Conservation (phyloP, 2,113 vertebrate species). For the Spilogale gracilis region DNA sequence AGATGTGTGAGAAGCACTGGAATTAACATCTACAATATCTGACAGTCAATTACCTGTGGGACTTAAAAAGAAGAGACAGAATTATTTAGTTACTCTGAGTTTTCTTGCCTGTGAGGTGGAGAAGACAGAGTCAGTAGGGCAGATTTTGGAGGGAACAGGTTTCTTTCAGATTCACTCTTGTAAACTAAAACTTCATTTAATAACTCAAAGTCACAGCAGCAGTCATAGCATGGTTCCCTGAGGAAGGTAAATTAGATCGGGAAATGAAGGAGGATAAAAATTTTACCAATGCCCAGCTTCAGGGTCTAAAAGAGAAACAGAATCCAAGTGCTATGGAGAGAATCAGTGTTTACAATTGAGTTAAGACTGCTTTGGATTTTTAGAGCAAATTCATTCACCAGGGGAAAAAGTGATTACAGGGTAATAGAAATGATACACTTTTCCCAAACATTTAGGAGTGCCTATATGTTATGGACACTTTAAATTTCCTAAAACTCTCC, state of each 20-base stretch:
- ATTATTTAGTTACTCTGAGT: neutral
- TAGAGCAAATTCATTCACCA: neutral
- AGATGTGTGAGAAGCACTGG: neutral
- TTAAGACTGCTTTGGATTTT: neutral
- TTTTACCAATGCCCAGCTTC: neutral
- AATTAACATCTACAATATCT: neutral
- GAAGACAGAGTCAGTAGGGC: neutral
- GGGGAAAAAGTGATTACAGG: neutral
- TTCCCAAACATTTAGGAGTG: neutral
- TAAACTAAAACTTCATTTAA: neutral
- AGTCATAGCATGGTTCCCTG: neutral
- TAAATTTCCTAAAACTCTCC: neutral
- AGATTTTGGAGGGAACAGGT: neutral
- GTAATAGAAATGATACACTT: neutral
- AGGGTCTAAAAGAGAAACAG: neutral
- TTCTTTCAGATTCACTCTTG: neutral
- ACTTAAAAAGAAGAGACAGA: neutral
- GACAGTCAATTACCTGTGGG: neutral
- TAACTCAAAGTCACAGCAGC: neutral
- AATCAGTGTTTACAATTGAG: neutral
- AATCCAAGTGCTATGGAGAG: neutral
- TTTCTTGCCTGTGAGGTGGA: neutral
- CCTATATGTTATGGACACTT: neutral
- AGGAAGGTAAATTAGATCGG: neutral
- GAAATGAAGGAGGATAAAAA: neutral